Conservation (phyloP, 2,888 invertebrate species). For the Eledone cirrhosa region DNA sequence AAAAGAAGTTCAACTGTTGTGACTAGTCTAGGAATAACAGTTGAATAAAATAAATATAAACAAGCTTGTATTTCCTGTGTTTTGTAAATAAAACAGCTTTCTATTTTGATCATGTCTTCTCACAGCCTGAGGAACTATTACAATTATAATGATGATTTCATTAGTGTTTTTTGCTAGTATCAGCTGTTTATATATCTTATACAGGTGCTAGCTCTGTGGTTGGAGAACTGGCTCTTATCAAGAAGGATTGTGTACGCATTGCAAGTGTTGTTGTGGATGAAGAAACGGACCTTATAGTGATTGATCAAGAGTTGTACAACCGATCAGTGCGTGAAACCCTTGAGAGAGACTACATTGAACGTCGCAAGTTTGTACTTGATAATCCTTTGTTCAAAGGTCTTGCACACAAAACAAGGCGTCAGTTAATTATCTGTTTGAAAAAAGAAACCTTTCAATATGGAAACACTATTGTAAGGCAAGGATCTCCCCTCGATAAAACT, state of each 20-base stretch:
- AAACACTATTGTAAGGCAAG: constrained; percentile 55
- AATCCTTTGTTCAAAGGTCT: constrained; percentile 59
- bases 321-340: constrained; percentile 58
- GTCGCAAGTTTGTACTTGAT: constrained; percentile 60
- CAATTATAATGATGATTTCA: too few species aligned
- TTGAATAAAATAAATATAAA: too few species aligned
- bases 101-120: too few species aligned
- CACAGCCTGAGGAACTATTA: too few species aligned
- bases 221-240: constrained; percentile 64
- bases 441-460: constrained; percentile 58
- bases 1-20: too few species aligned
- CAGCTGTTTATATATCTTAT: background rate
- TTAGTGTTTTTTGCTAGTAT: too few species aligned
- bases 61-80: too few species aligned
- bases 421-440: constrained; percentile 61
- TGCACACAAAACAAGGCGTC: constrained; percentile 59
- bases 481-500: constrained; percentile 46
- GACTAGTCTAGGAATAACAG: too few species aligned
- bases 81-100: too few species aligned
- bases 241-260: constrained; percentile 60
- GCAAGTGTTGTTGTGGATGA: constrained; percentile 62
- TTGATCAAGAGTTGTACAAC: constrained; percentile 61
- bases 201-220: constrained; percentile 43
- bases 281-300: constrained; percentile 58
- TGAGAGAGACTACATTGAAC: constrained; percentile 60